A percentile compares a stretch with the other conserved stretches of the same genome.
phyloP scores from a whole-genome alignment of 2,888 invertebrate species.

The Nudaria mundana region DNA sequence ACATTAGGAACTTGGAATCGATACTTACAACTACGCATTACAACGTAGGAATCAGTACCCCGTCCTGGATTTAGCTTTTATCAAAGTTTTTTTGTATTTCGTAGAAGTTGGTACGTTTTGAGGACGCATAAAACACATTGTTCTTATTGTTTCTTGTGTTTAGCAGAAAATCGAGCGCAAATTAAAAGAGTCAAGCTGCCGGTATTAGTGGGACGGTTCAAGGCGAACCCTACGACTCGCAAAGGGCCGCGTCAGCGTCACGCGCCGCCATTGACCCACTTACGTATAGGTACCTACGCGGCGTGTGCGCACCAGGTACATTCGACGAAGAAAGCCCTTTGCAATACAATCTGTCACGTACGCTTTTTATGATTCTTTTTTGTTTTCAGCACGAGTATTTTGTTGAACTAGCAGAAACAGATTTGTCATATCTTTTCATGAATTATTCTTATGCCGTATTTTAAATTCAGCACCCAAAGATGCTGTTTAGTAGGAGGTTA shows the following conservation, averaged over 20 bases:
- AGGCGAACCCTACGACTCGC: slow-evolving; percentile 71
- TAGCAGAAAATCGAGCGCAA: slow-evolving; percentile 66
- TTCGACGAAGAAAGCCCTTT: slow-evolving; percentile 64
- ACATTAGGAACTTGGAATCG: no score
- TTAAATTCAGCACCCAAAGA: background rate
- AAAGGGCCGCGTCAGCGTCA: slow-evolving; percentile 77
- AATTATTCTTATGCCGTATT: no score
- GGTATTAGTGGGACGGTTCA: slow-evolving; percentile 66
- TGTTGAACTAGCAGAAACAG: background rate
- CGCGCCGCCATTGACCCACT: slow-evolving; percentile 78
- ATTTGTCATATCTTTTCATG: no score
- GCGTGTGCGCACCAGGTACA: slow-evolving; percentile 67
- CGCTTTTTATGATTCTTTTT: slow-evolving; percentile 16
- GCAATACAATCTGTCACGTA: slow-evolving; percentile 56
- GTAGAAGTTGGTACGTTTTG: no score
- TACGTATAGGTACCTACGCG: slow-evolving; percentile 58
- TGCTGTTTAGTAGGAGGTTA: background rate
- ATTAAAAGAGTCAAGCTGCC: slow-evolving; percentile 62
- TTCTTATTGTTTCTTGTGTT: slow-evolving; percentile 52
- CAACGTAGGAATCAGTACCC: no score
- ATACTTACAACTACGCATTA: no score
- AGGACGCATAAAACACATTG: no score
- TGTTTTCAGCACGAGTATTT: background rate
- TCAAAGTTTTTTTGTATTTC: no score
- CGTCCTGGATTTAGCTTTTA: no score